A percentile compares a stretch with the other conserved stretches of the same genome.
Evolutionary conservation across 2,797 vertebrate species (phyloP).

Genomic region (Sebastes minor): DNA sequence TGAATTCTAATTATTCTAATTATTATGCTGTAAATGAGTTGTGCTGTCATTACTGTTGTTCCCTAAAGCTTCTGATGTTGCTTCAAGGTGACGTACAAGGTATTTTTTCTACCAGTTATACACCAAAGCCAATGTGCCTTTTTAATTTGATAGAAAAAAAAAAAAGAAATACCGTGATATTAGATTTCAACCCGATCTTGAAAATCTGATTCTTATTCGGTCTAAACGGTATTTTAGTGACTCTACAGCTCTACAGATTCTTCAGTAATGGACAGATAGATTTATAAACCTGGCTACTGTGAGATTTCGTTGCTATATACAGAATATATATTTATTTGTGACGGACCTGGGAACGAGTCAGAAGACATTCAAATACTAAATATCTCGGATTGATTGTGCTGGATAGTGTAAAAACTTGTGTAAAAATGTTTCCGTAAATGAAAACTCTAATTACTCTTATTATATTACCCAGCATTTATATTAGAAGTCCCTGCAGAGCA

Average conservation of each 20-base stretch:
- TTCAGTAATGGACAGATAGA: constrained; percentile 16
- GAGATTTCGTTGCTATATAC: constrained; percentile 46
- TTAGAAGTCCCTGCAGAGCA: background rate
- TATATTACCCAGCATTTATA: background rate
- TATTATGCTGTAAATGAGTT: constrained; percentile 50
- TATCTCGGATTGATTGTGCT: constrained; percentile 8
- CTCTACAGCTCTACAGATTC: constrained; percentile 10
- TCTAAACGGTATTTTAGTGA: background rate
- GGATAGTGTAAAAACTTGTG: constrained; percentile 2
- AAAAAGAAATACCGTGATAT: background rate
- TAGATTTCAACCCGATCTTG: background rate
- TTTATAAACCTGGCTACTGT: constrained; percentile 39
- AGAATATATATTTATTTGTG: constrained; percentile 71
- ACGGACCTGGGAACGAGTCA: constrained; percentile 39
- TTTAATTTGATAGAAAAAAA: background rate
- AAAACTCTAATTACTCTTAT: constrained; percentile 10
- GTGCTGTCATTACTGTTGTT: constrained; percentile 27
- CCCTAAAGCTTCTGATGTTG: constrained; percentile 4
- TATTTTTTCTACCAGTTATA: background rate
- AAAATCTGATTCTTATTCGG: background rate
- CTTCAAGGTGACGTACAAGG: background rate
- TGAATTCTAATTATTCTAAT: constrained; percentile 20
- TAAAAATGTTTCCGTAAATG: constrained; percentile 18
- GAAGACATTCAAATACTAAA: constrained; percentile 35
- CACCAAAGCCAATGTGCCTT: background rate